Conservation (phyloP, 2,797 vertebrate species). For the Myotis planiceps region DNA sequence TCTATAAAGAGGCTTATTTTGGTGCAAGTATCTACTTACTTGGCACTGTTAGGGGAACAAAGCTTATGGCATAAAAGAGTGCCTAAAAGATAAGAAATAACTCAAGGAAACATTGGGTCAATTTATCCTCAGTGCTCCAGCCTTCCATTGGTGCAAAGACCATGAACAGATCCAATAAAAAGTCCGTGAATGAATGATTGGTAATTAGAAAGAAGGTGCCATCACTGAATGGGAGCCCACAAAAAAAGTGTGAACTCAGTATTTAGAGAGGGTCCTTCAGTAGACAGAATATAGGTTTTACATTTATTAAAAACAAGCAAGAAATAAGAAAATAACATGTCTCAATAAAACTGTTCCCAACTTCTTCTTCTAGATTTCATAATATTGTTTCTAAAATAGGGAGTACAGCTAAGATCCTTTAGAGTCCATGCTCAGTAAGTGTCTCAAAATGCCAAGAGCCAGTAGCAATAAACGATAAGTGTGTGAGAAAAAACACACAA, state of each 20-base stretch:
- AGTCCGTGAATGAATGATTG: not conserved
- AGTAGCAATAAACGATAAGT: not conserved
- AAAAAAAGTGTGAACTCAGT: not conserved
- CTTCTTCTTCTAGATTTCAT: not conserved
- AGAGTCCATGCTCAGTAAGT: not conserved
- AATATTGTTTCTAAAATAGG: not conserved
- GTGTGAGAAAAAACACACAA: not conserved
- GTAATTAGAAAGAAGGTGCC: not conserved
- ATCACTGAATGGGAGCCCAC: not conserved
- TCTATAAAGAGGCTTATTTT: not conserved
- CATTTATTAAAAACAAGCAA: not conserved
- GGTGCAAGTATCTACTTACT: not conserved
- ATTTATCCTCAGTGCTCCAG: not conserved
- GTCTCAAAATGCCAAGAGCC: not conserved
- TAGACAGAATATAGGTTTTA: not conserved
- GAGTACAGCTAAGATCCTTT: not conserved
- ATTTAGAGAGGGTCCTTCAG: not conserved
- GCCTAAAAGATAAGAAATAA: not conserved
- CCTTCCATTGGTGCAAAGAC: not conserved
- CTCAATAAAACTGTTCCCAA: not conserved
- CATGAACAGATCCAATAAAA: not conserved
- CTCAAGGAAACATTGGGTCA: not conserved
- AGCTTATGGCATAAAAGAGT: not conserved
- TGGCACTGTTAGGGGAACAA: not conserved
- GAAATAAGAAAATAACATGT: not conserved